Evolutionary conservation across 2,113 vertebrate genomes (phyloP), one percentile per base, ranked within the genome.

Genomic region (Leucosticte australis): DNA sequence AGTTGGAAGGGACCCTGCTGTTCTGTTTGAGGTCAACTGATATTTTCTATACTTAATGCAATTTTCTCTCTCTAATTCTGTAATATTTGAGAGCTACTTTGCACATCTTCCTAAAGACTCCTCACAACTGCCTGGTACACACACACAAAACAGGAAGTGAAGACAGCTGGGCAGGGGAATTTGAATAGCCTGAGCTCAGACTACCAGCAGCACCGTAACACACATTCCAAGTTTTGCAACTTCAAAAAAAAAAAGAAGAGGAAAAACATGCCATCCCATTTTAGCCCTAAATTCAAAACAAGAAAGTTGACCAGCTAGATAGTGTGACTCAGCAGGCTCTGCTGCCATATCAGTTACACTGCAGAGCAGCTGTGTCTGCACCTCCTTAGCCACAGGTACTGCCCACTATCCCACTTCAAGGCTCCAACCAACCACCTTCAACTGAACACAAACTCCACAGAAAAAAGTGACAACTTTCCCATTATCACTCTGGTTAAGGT

Each of bases 391-490:
- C 41, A 22, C 19, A 2, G 15, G 37, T 79, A 46, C 0, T 41
- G 81, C 19, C n/a, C 5, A 5, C 11, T 7, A 3, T 2, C 16
- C 52, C 20, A 11, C 30, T 13, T 27, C 31, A 23, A 0, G 1
- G 55, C n/a, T 70, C 83, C 39, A 5, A 85, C 18, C 15, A 22
- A 14, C 5, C 4, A 35, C 35, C 44, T 80, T 7, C 7, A 47
- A 20, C 44, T 55, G 7, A 62, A 21, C 47, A 63, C 1, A 3
- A 85, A 33, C 15, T 33, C 26, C 10, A 50, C 6, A 57, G 27
- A 8, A 53, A 83, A 80, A 62, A 60, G 13, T 1, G 5, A 13
- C 35, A 63, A 4, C 35, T 57, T 63, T 10, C 33, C 83, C 60
- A 41, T 60, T 60, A 47, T 15, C 30, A 11, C 15, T 44, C 65